Conservation (phyloP, 2,113 vertebrate genomes). For the Sphyrna mokarran region DNA sequence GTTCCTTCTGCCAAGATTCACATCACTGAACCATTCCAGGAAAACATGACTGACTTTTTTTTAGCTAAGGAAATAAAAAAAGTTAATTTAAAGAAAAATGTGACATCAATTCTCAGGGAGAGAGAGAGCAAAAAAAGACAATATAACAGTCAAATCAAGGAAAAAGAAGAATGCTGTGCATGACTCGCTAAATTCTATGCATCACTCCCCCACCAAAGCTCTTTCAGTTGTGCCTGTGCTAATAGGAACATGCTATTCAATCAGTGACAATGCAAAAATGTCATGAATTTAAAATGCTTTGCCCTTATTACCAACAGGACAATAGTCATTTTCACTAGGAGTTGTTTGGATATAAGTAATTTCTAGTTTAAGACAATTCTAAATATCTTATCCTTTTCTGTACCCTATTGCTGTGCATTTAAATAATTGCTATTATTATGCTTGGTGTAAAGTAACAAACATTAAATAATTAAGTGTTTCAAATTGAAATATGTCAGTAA, state of each 20-base stretch:
- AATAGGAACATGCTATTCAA: background rate
- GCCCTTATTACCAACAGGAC: background rate
- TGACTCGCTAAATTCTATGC: slow-evolving; percentile 10
- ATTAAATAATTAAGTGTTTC: background rate
- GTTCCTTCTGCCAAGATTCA: background rate
- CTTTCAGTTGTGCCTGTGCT: background rate
- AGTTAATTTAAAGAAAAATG: background rate
- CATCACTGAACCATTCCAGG: background rate
- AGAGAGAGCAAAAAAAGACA: background rate
- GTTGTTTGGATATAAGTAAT: background rate
- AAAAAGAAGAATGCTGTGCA: background rate
- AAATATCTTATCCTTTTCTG: background rate
- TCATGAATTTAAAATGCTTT: background rate
- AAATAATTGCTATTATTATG: slow-evolving; percentile 23
- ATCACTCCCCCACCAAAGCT: background rate
- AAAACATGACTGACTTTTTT: slow-evolving; percentile 15
- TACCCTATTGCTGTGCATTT: slow-evolving; percentile 16
- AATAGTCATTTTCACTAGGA: background rate
- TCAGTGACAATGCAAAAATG: background rate
- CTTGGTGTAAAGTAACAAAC: slow-evolving; percentile 13
- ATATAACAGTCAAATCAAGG: slow-evolving; percentile 26
- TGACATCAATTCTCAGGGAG: background rate
- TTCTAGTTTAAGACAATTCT: background rate
- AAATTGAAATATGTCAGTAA: slow-evolving; percentile 38
- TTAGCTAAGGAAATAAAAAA: slow-evolving; percentile 14